Evolutionary conservation across 2,113 vertebrate genomes (phyloP).

Genomic region (Paralichthys olivaceus): DNA sequence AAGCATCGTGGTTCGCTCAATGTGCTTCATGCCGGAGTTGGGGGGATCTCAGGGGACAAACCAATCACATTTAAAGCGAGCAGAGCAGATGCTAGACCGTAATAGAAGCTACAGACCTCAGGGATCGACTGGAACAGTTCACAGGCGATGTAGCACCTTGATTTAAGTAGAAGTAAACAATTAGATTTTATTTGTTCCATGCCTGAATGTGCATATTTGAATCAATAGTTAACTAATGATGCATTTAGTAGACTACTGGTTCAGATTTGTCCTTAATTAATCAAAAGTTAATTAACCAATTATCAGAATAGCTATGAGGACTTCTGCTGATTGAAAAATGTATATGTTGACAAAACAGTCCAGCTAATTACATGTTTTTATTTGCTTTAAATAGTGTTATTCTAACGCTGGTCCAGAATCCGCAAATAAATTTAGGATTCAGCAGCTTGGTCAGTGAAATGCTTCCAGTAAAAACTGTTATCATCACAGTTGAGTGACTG

Average conservation of each 20-base stretch:
- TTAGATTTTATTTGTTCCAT: neutral
- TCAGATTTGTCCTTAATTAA: neutral
- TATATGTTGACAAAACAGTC: too few relatives aligned
- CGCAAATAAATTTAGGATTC: neutral
- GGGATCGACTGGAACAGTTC: slow-evolving; percentile 34
- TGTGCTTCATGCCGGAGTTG: slow-evolving; percentile 15
- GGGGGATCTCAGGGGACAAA: slow-evolving; percentile 44
- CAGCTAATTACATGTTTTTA: too few relatives aligned
- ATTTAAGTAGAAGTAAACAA: neutral
- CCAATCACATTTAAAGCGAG: slow-evolving; percentile 43
- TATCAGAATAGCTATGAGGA: too few relatives aligned
- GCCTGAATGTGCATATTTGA: slow-evolving; percentile 23
- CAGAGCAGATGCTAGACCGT: slow-evolving; percentile 29
- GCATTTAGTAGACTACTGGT: neutral
- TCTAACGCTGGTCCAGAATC: neutral
- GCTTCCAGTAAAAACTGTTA: neutral
- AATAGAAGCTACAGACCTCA: slow-evolving; percentile 43
- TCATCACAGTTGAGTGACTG: too few relatives aligned
- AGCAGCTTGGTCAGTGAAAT: slow-evolving; percentile 36
- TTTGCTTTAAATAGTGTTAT: neutral
- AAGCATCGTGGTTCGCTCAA: slow-evolving; percentile 1
- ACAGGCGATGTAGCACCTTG: neutral
- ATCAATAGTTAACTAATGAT: slow-evolving; percentile 16
- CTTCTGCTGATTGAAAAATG: too few relatives aligned
- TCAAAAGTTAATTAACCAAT: too few relatives aligned